Evolutionary conservation across 2,888 invertebrate genomes (phyloP).

Genomic region (Thecocarcelia acutangulata): DNA sequence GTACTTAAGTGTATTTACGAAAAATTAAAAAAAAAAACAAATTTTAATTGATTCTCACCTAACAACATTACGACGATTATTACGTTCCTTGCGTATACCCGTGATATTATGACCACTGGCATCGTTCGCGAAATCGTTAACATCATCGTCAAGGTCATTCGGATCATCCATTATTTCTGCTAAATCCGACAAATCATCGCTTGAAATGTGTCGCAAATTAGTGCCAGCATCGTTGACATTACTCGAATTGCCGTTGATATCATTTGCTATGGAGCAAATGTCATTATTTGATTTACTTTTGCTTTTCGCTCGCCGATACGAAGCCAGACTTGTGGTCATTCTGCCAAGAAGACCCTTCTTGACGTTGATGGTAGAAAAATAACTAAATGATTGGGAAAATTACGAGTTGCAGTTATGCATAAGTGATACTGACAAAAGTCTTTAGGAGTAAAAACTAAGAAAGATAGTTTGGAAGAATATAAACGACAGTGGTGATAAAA

Average conservation of each 20-base stretch:
- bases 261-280: constrained; percentile 76
- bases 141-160: constrained; percentile 68
- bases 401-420: constrained; percentile 9
- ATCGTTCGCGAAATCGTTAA: constrained; percentile 53
- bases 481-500: background rate
- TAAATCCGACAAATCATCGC: constrained; percentile 73
- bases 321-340: constrained; percentile 81
- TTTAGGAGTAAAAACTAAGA: too few species aligned
- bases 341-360: constrained; percentile 80
- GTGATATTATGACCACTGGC: constrained; percentile 70
- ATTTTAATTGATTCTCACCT: constrained; percentile 75
- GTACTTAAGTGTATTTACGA: too few species aligned
- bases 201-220: constrained; percentile 70
- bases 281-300: constrained; percentile 80
- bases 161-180: constrained; percentile 75
- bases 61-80: constrained; percentile 80
- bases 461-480: too few species aligned
- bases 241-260: constrained; percentile 50
- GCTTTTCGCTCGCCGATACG: constrained; percentile 80
- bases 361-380: constrained; percentile 80
- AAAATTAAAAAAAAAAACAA: background rate
- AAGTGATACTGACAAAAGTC: too few species aligned
- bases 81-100: constrained; percentile 79
- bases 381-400: constrained; percentile 73
- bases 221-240: constrained; percentile 26